Percentiles rank a stretch among this genome's conserved stretches.
These are phyloP conservation scores for Caenorhabditis brenneri DNA, from an alignment of 1,140 invertebrate genomes.

Conservation along the genomic window DNA sequence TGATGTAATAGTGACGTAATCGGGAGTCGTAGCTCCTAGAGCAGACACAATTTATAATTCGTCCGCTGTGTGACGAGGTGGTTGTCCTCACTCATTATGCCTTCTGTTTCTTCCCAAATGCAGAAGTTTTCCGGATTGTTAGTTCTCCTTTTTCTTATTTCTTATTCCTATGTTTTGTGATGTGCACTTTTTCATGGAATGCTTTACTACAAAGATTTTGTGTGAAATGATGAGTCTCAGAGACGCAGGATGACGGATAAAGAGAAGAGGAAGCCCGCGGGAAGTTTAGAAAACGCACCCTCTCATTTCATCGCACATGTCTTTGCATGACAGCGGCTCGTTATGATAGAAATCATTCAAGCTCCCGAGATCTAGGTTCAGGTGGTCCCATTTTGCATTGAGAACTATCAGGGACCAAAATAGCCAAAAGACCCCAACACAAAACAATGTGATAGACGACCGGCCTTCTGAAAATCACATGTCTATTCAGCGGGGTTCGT, in stretches of 20 bases:
- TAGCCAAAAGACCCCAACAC: not conserved
- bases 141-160: not conserved
- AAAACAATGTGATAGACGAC: not conserved
- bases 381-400: not conserved
- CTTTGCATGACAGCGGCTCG: not conserved
- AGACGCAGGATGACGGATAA: not conserved
- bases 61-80: not conserved
- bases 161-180: not conserved
- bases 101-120: slow-evolving; percentile 1
- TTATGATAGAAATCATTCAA: not conserved
- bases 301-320: not conserved
- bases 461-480: not conserved
- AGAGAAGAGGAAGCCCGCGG: not conserved
- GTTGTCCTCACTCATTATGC: not conserved
- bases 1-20: slow-evolving; percentile 39
- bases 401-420: not conserved
- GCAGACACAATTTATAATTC: not conserved
- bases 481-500: not conserved
- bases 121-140: not conserved
- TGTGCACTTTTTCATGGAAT: slow-evolving; percentile 22
- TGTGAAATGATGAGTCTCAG: not conserved
- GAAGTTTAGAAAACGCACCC: not conserved
- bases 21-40: not conserved
- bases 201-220: slow-evolving; percentile 8
- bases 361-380: not conserved